A percentile compares a stretch with the other conserved stretches of the same genome.
phyloP scores from a whole-genome alignment of 2,113 vertebrate genomes.

The Mastomys coucha region DNA sequence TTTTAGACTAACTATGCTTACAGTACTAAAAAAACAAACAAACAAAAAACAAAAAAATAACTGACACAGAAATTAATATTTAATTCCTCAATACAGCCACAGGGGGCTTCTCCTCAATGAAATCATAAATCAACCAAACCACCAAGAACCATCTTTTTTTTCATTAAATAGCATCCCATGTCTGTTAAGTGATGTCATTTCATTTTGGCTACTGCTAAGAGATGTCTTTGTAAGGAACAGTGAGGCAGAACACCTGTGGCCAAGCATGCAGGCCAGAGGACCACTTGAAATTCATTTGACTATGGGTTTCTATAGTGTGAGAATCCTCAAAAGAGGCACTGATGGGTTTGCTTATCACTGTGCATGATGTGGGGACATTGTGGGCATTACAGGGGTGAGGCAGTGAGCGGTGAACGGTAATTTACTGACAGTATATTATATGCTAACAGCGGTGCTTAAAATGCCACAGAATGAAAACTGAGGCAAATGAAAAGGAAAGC shows the following conservation, averaged over 20 bases:
- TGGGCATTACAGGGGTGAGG: neutral
- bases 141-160: conserved; percentile 5
- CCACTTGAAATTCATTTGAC: neutral
- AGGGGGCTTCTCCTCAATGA: neutral
- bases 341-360: neutral
- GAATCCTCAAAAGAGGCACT: neutral
- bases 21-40: neutral
- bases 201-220: conserved; percentile 2
- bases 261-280: neutral
- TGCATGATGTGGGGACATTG: neutral
- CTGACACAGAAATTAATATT: neutral
- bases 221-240: neutral
- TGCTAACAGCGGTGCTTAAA: conserved; percentile 33
- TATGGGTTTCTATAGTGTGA: neutral
- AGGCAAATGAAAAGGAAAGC: conserved; percentile 46
- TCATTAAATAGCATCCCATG: neutral
- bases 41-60: neutral
- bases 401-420: conserved; percentile 31
- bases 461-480: conserved; percentile 33
- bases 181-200: conserved; percentile 26
- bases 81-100: neutral
- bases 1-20: conserved; percentile 21
- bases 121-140: conserved; percentile 3
- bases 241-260: neutral
- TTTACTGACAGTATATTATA: conserved; percentile 50